Evolutionary conservation across 2,113 vertebrate genomes (phyloP).

Genomic region (Cariama cristata): DNA sequence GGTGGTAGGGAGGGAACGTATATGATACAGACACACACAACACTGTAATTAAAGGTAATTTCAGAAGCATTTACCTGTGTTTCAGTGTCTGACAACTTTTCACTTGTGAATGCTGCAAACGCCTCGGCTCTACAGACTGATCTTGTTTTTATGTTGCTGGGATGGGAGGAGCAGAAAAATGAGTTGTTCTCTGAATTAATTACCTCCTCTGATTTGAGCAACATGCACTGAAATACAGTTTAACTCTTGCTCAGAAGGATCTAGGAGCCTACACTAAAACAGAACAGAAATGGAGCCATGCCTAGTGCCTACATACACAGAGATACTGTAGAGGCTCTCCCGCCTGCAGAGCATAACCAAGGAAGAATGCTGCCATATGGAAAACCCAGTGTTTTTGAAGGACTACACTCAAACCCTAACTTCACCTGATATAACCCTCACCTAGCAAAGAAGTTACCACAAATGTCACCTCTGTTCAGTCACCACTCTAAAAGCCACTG

Average conservation of each 20-base stretch:
- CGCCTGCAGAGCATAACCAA: background rate
- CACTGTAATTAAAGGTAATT: constrained; percentile 58
- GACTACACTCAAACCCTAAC: background rate
- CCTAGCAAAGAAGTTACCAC: background rate
- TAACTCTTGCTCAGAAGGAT: constrained; percentile 31
- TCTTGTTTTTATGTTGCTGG: constrained; percentile 15
- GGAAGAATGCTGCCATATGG: background rate
- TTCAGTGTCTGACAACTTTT: constrained; percentile 55
- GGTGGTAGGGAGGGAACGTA: constrained; percentile 40
- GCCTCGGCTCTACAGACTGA: background rate
- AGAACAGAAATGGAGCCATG: background rate
- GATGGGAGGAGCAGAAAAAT: constrained; percentile 36
- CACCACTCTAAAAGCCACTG: background rate
- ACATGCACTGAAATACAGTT: background rate
- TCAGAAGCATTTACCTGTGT: constrained; percentile 58
- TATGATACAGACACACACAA: constrained; percentile 18
- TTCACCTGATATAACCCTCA: background rate
- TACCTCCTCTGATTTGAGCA: background rate
- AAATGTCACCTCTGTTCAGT: background rate
- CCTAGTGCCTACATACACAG: background rate
- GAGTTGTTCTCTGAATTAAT: constrained; percentile 43
- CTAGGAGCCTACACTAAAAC: background rate
- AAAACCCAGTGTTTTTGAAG: background rate
- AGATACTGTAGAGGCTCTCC: background rate
- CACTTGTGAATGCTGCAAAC: background rate